These are phyloP conservation scores for Ethmia dodecea DNA, from an alignment of 2,888 invertebrate genomes.

Conservation along the genomic window DNA sequence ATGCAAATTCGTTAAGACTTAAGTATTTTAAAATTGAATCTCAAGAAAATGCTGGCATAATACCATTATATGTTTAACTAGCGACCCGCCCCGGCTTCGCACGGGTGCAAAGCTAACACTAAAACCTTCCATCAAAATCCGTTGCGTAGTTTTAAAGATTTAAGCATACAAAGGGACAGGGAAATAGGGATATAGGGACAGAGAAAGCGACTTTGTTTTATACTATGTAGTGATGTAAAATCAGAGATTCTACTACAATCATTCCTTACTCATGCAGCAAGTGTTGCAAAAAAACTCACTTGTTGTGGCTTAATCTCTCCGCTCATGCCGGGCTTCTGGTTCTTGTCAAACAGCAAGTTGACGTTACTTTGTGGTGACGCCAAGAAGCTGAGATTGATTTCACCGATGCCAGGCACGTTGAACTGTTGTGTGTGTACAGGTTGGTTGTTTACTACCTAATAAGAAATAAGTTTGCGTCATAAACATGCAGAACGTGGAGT, in stretches of 20 bases:
- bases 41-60: no score
- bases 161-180: no score
- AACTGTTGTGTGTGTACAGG: constrained; percentile 60
- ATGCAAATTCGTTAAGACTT: no score
- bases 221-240: not conserved
- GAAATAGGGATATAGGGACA: no score
- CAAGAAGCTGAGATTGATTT: constrained; percentile 64
- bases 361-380: constrained; percentile 60
- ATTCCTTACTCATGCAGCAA: not conserved
- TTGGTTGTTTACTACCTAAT: constrained; percentile 39
- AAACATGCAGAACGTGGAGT: no score
- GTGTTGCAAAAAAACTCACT: constrained; percentile 32
- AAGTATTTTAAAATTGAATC: no score
- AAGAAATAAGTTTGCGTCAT: no score
- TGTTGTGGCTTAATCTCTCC: constrained; percentile 59
- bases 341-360: constrained; percentile 61
- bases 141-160: no score
- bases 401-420: constrained; percentile 68
- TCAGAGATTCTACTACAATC: not conserved
- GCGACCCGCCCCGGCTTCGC: no score
- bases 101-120: no score
- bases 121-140: no score
- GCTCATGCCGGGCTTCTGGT: constrained; percentile 55
- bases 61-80: no score
- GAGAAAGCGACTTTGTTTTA: not conserved